Percentiles rank a stretch among this genome's conserved stretches.
Conservation (phyloP, 2,888 invertebrate genomes). For the Dolichopus griseipennis region DNA sequence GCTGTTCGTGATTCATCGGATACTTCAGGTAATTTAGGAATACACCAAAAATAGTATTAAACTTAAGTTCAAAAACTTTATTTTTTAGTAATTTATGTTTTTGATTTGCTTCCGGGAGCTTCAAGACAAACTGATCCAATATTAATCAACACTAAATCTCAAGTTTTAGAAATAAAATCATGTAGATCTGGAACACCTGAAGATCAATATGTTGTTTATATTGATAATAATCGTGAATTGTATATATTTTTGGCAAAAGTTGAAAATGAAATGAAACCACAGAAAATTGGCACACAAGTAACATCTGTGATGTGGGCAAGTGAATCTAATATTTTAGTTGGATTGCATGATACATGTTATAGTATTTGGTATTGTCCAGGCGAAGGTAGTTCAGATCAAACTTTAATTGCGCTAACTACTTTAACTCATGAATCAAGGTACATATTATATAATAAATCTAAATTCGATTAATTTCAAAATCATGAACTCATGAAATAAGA, state of each 20-base stretch:
- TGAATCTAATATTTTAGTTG: conserved; percentile 67
- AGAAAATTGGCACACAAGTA: conserved; percentile 46
- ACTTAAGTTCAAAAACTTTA: neutral
- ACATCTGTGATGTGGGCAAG: conserved; percentile 55
- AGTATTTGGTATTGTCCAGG: conserved; percentile 76
- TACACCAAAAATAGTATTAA: neutral
- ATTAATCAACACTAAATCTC: conserved; percentile 53
- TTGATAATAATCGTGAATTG: conserved; percentile 84
- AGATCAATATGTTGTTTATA: conserved; percentile 75
- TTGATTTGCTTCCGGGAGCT: conserved; percentile 59
- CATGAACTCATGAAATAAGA: no score
- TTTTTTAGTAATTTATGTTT: conserved; percentile 63
- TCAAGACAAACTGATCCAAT: conserved; percentile 56
- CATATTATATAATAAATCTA: conserved; percentile 25
- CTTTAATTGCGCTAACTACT: conserved; percentile 55
- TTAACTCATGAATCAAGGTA: conserved; percentile 47
- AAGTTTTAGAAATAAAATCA: conserved; percentile 71
- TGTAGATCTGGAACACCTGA: conserved; percentile 73
- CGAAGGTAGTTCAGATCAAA: conserved; percentile 61
- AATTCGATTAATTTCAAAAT: conserved; percentile 28
- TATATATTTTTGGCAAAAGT: conserved; percentile 57
- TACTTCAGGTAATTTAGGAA: conserved; percentile 54
- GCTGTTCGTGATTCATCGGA: conserved; percentile 80
- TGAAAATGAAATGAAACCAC: conserved; percentile 17
- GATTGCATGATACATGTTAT: conserved; percentile 67